Conservation (phyloP, 2,113 vertebrate genomes). For the Gallinago jamesoni region DNA sequence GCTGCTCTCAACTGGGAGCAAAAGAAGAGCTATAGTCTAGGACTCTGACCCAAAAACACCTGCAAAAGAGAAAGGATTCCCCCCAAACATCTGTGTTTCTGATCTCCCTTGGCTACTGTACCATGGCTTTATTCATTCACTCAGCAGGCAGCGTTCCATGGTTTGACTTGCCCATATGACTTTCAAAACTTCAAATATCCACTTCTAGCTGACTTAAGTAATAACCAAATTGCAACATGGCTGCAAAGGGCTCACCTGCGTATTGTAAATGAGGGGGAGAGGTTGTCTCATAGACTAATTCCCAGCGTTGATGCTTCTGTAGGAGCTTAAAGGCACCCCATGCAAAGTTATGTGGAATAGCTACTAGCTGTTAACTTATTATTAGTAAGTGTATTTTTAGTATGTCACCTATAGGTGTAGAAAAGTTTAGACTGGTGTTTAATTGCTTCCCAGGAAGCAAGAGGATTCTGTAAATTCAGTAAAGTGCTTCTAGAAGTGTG, state of each 20-base stretch:
- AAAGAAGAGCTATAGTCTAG: neutral
- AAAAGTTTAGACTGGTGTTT: neutral
- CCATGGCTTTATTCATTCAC: neutral
- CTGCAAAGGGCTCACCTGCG: neutral
- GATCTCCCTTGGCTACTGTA: neutral
- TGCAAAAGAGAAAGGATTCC: neutral
- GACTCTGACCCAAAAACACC: neutral
- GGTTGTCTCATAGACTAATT: accelerated
- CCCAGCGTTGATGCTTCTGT: neutral
- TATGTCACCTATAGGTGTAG: accelerated
- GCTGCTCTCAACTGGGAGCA: neutral
- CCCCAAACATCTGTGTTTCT: neutral
- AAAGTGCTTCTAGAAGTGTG: neutral
- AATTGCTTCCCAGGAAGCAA: neutral
- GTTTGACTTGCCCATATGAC: neutral
- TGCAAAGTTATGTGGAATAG: neutral
- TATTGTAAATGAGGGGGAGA: neutral
- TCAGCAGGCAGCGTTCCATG: neutral
- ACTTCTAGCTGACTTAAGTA: neutral
- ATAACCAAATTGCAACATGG: neutral
- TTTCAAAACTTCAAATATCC: neutral
- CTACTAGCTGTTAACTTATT: neutral
- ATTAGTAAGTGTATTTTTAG: neutral
- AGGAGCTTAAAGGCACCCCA: neutral
- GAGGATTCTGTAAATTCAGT: neutral